Evolutionary conservation across 1,140 invertebrate genomes (phyloP).

Genomic region (Pseudobourletiella spinata): DNA sequence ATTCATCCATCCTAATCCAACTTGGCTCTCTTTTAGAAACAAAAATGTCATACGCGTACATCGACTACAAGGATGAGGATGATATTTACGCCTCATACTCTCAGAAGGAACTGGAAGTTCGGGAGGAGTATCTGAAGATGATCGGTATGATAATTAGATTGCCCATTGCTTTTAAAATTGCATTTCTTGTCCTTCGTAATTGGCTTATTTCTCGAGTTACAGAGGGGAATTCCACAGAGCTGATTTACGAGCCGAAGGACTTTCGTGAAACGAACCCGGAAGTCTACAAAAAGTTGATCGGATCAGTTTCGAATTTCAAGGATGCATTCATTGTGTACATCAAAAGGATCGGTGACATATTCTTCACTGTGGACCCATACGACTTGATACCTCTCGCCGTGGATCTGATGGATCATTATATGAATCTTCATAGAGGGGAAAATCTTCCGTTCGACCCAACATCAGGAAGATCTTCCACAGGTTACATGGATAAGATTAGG

Average conservation of each 20-base stretch:
- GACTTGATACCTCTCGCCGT: neutral
- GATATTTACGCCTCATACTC: neutral
- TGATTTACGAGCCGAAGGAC: conserved; percentile 1
- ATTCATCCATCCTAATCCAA: too few species aligned
- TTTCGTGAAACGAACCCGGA: neutral
- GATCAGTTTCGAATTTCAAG: neutral
- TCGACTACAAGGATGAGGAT: neutral
- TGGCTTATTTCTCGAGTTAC: too few species aligned
- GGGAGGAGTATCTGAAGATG: neutral
- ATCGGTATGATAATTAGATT: neutral
- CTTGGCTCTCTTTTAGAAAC: too few species aligned
- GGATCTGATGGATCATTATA: conserved; percentile 3
- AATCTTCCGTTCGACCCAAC: neutral
- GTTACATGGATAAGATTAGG: neutral
- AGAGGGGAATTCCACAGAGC: neutral
- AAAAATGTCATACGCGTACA: conserved; percentile 1
- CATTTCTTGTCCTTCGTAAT: too few species aligned
- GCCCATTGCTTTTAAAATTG: too few species aligned
- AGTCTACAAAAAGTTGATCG: neutral
- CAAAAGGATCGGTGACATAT: neutral
- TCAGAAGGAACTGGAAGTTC: neutral
- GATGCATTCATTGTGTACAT: neutral
- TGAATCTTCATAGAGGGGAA: neutral
- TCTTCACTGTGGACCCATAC: neutral
- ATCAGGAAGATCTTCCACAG: neutral